Evolutionary conservation across 2,888 invertebrate species (phyloP).

Genomic region (Acronicta aceris): DNA sequence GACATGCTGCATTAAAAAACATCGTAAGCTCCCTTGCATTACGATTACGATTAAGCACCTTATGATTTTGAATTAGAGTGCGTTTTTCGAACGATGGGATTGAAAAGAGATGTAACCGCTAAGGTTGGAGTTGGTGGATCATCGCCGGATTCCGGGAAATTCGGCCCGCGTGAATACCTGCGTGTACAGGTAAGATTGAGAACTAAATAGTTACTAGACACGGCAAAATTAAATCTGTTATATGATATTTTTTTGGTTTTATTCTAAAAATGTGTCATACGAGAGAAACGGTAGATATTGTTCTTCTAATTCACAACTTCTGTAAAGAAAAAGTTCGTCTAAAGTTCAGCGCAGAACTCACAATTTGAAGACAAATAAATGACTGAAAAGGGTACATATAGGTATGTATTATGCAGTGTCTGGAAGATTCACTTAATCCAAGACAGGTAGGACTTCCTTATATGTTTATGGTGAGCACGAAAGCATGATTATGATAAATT

Average conservation of each 20-base stretch:
- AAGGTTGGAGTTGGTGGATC: constrained; percentile 84
- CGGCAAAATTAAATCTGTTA: constrained; percentile 38
- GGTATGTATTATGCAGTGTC: too few species aligned
- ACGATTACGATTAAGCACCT: constrained; percentile 46
- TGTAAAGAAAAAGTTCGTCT: too few species aligned
- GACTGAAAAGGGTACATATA: too few species aligned
- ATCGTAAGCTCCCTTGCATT: constrained; percentile 37
- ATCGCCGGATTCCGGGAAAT: constrained; percentile 89
- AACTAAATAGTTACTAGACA: constrained; percentile 64
- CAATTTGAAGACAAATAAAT: too few species aligned
- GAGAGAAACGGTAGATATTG: too few species aligned
- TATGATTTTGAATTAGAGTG: constrained; percentile 20
- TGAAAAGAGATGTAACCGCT: constrained; percentile 72
- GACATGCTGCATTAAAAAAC: constrained; percentile 60
- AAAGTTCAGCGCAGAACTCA: too few species aligned
- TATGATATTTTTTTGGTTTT: background rate
- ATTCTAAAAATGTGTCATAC: too few species aligned
- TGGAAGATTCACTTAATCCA: too few species aligned
- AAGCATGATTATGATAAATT: too few species aligned
- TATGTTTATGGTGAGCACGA: too few species aligned
- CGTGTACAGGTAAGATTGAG: constrained; percentile 80
- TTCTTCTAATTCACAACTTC: too few species aligned
- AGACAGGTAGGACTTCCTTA: too few species aligned
- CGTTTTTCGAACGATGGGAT: constrained; percentile 33
- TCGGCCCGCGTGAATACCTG: constrained; percentile 88